phyloP scores from a whole-genome alignment of 2,797 vertebrate species.

The Delichon dasypus region DNA sequence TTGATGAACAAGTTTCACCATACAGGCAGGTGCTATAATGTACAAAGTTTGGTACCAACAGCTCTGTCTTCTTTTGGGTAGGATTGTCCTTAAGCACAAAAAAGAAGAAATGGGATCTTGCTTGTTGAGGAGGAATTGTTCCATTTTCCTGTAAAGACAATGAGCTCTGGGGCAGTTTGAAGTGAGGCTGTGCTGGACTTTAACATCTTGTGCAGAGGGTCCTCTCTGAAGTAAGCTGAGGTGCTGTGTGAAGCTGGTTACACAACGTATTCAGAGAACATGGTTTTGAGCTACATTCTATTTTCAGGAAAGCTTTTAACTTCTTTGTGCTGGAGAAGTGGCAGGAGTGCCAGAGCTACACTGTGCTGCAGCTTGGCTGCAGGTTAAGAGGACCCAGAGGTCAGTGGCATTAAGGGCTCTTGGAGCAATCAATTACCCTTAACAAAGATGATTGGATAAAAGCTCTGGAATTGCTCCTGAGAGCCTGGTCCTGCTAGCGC shows the following conservation, averaged over 20 bases:
- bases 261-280: background rate
- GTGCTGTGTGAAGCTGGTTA: background rate
- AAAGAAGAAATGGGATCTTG: background rate
- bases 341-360: background rate
- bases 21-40: background rate
- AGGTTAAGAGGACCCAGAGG: background rate
- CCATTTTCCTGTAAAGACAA: background rate
- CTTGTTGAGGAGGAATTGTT: background rate
- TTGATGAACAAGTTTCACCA: background rate
- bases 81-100: background rate
- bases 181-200: background rate
- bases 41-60: background rate
- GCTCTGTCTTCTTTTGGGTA: background rate
- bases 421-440: background rate
- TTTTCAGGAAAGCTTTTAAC: background rate
- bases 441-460: conserved; percentile 8
- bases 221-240: background rate
- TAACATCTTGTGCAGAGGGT: background rate
- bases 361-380: background rate
- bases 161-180: background rate
- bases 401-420: conserved; percentile 8
- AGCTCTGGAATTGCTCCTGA: background rate
- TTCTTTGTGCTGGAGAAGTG: background rate
- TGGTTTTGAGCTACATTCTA: background rate
- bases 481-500: background rate